Evolutionary conservation across 30 jellyfish, hydroid and myxozoan genomes (phyloP), one percentile per base, ranked within the genome.

Genomic region (Nemopilema nomurai): DNA sequence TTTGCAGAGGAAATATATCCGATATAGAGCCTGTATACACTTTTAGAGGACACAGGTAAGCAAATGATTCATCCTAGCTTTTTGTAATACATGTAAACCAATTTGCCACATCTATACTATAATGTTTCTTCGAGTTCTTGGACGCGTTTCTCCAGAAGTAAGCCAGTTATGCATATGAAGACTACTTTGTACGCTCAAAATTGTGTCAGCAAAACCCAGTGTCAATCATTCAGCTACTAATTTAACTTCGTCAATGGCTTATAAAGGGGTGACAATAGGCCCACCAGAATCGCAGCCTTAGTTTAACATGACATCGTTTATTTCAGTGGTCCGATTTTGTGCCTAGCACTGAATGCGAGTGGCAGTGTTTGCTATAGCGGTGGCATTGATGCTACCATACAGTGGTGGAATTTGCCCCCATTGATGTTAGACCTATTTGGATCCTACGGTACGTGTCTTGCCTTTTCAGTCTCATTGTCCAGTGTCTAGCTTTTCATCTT

Each of bases 281-380:
- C n/a, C n/a, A n/a, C 18, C 6, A 20, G 9, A 20, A 64, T 8
- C 74, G 74, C 6, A 21, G 30, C 30, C 6, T 20, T 20, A 3
- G 74, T 20, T 20, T 3, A 64, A 3, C 30, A 3, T 18, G 18
- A 3, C 29, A 26, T 24, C 21, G 18, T 41, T 68, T 21, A 1
- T 83, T 87, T 30, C 90, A 94, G 99, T 69, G 99, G 97, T 49
- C 97, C 97, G 52, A 96, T 94, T 18, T 90, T 94, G 52, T 85
- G 97, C 88, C 29, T 92, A 64, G 91, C 91, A 7, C 71, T 94
- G 76, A 94, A 89, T 67, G 65, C 95, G 81, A 85, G 75, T 86
- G 99, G 99, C 13, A 94, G 90, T 51, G 97, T 94, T 20, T 94
- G 99, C 66, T 94, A 94, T 83, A 94, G 99, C 77, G 97, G 99